Evolutionary conservation across 1,140 invertebrate species (phyloP).

Genomic region (Alviniconcha marisindica): DNA sequence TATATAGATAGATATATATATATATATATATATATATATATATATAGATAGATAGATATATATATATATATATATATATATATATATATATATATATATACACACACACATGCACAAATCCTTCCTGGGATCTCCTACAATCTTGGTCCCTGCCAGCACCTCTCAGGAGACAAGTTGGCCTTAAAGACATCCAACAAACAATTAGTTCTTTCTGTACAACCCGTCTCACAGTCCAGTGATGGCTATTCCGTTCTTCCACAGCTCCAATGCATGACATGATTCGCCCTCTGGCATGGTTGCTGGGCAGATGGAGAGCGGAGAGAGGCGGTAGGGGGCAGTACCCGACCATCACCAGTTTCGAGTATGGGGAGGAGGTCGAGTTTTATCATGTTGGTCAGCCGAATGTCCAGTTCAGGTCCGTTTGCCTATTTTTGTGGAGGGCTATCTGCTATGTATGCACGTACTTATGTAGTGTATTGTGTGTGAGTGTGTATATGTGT

Average conservation of each 20-base stretch:
- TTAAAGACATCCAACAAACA: background rate
- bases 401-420: conserved; percentile 69
- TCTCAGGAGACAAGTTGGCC: background rate
- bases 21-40: background rate
- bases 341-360: conserved; percentile 81
- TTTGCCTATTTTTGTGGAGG: no score
- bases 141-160: no score
- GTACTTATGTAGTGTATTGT: no score
- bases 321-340: conserved; percentile 77
- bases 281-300: conserved; percentile 79
- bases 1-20: background rate
- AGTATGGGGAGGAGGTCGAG: conserved; percentile 80
- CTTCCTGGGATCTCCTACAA: no score
- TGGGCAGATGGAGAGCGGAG: conserved; percentile 81
- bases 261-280: conserved; percentile 61
- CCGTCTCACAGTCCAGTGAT: no score
- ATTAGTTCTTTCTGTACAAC: no score
- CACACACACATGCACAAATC: background rate
- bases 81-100: background rate
- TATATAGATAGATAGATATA: background rate
- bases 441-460: no score
- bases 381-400: conserved; percentile 82
- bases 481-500: no score
- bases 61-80: background rate
- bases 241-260: background rate